Evolutionary conservation across 2,888 invertebrate genomes (phyloP).

Genomic region (Hirtodrosophila cameraria): DNA sequence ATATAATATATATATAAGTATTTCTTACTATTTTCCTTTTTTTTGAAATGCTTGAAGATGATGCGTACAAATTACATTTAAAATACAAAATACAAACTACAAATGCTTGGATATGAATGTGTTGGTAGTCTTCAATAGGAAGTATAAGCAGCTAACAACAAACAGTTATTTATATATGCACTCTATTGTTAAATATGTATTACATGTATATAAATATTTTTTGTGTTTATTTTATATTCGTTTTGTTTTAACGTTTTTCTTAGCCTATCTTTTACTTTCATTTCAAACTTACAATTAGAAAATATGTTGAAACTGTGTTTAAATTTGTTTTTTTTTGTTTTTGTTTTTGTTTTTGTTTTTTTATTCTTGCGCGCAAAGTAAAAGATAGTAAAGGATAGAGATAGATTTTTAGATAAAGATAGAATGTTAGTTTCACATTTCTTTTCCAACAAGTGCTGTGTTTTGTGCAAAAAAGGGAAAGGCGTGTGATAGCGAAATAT

Average conservation of each 20-base stretch:
- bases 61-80: conserved; percentile 46
- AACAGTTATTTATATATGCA: conserved; percentile 63
- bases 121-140: conserved; percentile 76
- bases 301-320: conserved; percentile 46
- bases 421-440: not conserved
- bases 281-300: conserved; percentile 47
- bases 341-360: conserved; percentile 22
- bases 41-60: conserved; percentile 44
- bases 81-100: conserved; percentile 71
- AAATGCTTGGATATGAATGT: conserved; percentile 71
- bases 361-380: conserved; percentile 60
- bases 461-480: too few relatives aligned
- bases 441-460: conserved; percentile 1
- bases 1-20: conserved; percentile 20
- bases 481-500: not conserved
- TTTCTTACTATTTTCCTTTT: conserved; percentile 28
- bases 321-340: conserved; percentile 21
- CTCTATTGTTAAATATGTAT: conserved; percentile 49
- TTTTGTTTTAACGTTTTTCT: conserved; percentile 22
- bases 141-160: conserved; percentile 80
- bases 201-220: conserved; percentile 53
- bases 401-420: conserved; percentile 2
- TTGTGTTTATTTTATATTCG: conserved; percentile 27
- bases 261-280: conserved; percentile 15
- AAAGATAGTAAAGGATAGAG: conserved; percentile 14